Evolutionary conservation across 2,888 invertebrate species (phyloP).

Genomic region (Thereva unica): DNA sequence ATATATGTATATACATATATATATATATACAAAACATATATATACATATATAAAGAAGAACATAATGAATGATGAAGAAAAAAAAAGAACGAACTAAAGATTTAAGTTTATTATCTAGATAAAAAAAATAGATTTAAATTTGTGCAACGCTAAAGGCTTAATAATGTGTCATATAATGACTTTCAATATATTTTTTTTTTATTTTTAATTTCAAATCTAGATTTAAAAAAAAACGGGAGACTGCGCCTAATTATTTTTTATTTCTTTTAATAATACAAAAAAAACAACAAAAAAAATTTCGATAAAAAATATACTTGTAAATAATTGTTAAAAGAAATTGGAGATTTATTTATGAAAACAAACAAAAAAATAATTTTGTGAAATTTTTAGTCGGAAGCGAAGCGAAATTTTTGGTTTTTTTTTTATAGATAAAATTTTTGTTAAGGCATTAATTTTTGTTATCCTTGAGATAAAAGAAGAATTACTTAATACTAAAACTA

Average conservation of each 20-base stretch:
- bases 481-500: too few species aligned
- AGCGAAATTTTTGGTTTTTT: too few species aligned
- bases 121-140: background rate
- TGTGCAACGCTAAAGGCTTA: constrained; percentile 25
- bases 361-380: too few species aligned
- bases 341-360: constrained; percentile 6
- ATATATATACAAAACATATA: too few species aligned
- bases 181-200: constrained; percentile 21
- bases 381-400: too few species aligned
- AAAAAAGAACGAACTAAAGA: constrained; percentile 10
- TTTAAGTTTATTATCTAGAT: constrained; percentile 14
- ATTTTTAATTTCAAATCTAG: constrained; percentile 8
- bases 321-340: constrained; percentile 21
- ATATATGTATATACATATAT: too few species aligned
- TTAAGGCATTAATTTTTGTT: too few species aligned
- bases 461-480: too few species aligned
- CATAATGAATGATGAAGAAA: constrained; percentile 3
- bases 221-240: constrained; percentile 21
- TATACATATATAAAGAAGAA: too few species aligned
- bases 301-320: constrained; percentile 26
- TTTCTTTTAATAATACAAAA: constrained; percentile 18
- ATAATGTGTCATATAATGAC: constrained; percentile 29
- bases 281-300: background rate
- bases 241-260: constrained; percentile 27
- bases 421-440: too few species aligned